phyloP scores from a whole-genome alignment of 2,888 invertebrate species.

The Nomada ferruginata region DNA sequence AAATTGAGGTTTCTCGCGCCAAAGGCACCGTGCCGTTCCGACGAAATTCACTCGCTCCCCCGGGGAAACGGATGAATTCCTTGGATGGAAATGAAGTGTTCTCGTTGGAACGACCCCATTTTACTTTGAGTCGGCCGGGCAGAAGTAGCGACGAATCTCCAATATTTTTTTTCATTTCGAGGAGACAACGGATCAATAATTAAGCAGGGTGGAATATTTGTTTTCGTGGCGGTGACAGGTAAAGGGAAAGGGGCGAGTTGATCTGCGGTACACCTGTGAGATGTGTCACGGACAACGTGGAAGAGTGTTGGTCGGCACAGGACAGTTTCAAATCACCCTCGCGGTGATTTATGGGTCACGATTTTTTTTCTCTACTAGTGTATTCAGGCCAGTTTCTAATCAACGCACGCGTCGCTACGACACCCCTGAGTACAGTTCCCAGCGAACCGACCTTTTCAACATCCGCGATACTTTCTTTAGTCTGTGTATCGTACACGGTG shows the following conservation, averaged over 20 bases:
- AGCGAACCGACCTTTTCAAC: slow-evolving; percentile 9
- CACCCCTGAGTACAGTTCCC: slow-evolving; percentile 31
- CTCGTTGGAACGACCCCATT: slow-evolving; percentile 14
- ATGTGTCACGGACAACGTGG: not conserved
- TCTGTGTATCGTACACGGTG: not conserved
- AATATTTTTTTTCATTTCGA: not conserved
- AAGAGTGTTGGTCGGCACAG: not conserved
- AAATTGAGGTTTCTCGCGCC: slow-evolving; percentile 47
- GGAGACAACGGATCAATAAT: slow-evolving; percentile 29
- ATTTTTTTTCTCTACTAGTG: slow-evolving; percentile 13
- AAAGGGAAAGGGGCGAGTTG: not conserved
- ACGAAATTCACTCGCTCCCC: slow-evolving; percentile 34
- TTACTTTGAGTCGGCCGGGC: not conserved
- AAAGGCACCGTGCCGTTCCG: slow-evolving; percentile 23
- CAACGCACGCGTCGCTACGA: slow-evolving; percentile 32
- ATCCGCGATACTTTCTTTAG: not conserved
- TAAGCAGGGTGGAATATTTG: slow-evolving; percentile 1
- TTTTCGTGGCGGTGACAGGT: not conserved
- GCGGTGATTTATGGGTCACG: slow-evolving; percentile 39
- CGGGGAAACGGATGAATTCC: slow-evolving; percentile 40
- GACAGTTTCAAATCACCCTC: slow-evolving; percentile 26
- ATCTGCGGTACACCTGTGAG: not conserved
- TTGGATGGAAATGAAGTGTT: slow-evolving; percentile 41
- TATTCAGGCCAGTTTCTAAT: slow-evolving; percentile 35
- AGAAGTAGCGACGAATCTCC: not conserved